phyloP scores from a whole-genome alignment of 2,888 invertebrate species.

The Allacma fusca region DNA sequence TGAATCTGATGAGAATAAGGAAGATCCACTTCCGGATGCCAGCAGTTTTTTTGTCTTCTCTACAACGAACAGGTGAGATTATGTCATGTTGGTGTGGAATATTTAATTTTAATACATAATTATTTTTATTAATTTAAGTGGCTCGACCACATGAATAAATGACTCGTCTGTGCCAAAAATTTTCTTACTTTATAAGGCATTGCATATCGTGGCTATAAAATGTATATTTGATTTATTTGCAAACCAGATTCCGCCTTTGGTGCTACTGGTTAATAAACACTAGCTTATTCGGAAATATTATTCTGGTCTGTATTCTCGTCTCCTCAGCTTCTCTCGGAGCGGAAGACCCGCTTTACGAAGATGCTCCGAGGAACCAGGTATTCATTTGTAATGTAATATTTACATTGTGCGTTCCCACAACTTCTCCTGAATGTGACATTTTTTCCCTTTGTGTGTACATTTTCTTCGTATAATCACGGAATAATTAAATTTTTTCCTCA shows the following conservation, averaged over 20 bases:
- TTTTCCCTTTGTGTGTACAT: no score
- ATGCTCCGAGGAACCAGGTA: constrained; percentile 56
- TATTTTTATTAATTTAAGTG: no score
- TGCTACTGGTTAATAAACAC: constrained; percentile 73
- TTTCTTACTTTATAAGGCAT: no score
- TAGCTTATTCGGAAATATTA: constrained; percentile 84
- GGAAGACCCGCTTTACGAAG: constrained; percentile 89
- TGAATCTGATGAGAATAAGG: constrained; percentile 73
- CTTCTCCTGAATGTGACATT: no score
- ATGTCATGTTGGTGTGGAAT: constrained; percentile 23
- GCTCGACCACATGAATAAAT: no score
- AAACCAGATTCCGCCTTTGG: constrained; percentile 35
- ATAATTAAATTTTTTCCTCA: no score
- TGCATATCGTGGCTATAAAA: no score
- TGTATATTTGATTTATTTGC: no score
- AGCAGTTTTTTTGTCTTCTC: constrained; percentile 94
- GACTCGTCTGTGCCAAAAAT: no score
- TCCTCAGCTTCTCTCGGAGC: constrained; percentile 98
- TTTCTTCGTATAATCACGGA: no score
- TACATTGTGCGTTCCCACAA: no score
- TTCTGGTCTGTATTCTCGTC: constrained; percentile 96
- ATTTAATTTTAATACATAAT: constrained; percentile 44
- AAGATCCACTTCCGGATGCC: constrained; percentile 89
- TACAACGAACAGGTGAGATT: constrained; percentile 86
- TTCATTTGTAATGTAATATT: neutral